Evolutionary conservation across 2,113 vertebrate species (phyloP), one percentile per base, ranked within the genome.

Genomic region (Boleophthalmus pectinirostris): DNA sequence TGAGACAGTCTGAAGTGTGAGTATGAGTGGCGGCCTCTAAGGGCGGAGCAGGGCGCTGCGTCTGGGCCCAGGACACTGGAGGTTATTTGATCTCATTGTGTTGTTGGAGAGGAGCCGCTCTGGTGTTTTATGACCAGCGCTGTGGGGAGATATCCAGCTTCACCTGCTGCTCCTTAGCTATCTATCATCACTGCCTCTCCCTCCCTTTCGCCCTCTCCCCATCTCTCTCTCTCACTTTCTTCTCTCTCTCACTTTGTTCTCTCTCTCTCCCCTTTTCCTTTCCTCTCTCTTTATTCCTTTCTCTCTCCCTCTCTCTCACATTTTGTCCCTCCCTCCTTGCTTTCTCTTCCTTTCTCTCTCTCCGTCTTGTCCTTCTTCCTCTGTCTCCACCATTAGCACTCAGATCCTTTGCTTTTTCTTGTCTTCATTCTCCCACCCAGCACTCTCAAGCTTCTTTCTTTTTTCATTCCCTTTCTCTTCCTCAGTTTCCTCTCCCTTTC

Each of bases 61-160:
- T n/a, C 12, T 60, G 23, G 46, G 85, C 71, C 75, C 45, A 33
- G 84, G 88, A 83, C 84, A 73, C 78, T 68, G 81, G 73, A 82
- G 82, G 83, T 86, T 88, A 88, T 89, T 89, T 90, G 87, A 90
- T 90, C 79, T 87, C 80, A 85, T 82, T 79, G 85, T 88, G 85
- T 86, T 87, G 84, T 80, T 85, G 87, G 77, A 85, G 84, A 83
- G 76, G 75, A 86, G 80, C 74, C 85, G 83, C 79, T 85, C 84
- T 84, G 72, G 66, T 72, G 78, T 83, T 88, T 87, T 87, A 87
- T 85, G 88, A 85, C 83, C 82, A 51, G 81, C 43, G 80, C 88
- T 91, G 80, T 84, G 75, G 89, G 88, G 83, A 90, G 88, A 90
- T 78, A 79, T 87, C 81, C 81, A 71, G 80, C 84, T 80, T 85